Evolutionary conservation across 2,113 vertebrate species (phyloP), one percentile per base, ranked within the genome.

Genomic region (Epinephelus fuscoguttatus): DNA sequence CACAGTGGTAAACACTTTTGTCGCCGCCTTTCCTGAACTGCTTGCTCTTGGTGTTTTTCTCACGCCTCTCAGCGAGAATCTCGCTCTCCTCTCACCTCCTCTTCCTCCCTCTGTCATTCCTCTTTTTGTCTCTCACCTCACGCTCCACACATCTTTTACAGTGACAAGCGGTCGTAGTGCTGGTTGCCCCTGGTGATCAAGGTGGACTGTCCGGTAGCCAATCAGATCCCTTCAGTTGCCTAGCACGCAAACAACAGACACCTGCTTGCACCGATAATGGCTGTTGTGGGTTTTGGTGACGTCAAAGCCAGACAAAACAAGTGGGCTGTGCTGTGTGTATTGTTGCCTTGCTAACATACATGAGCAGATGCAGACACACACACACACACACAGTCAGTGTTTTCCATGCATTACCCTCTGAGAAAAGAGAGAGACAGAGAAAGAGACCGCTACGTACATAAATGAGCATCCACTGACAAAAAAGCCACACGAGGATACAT

Each of bases 151-250:
- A 71, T 76, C 57, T 75, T 78, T 78, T 61, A 57, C 76, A 37
- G 57, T 49, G 73, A 80, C 75, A 75, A 80, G 78, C 11, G 45
- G 79, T 86, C 80, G 42, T 11, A 27, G 17, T 11, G 67, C 57
- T 15, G 2, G 71, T 88, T 88, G 75, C 79, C 87, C 81, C 67
- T 61, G 75, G 85, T 37, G 78, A 85, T 76, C 40, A 63, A 81
- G 12, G 42, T 77, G 53, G 75, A 84, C 50, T 17, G 33, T 83
- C 59, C 10, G 49, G 4, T 13, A 60, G 74, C 60, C 45, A 59
- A 84, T 87, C 61, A 60, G 53, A 80, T 82, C 18, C 8, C 74
- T 69, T 79, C 37, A 30, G 25, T 25, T 59, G 61, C 53, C 40
- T 56, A 49, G 25, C 25, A 33, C 14, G 18, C 61, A 30, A 25